A percentile compares a stretch with the other conserved stretches of the same genome.
Conservation (phyloP, 2,113 vertebrate species). For the Nibea coibor region DNA sequence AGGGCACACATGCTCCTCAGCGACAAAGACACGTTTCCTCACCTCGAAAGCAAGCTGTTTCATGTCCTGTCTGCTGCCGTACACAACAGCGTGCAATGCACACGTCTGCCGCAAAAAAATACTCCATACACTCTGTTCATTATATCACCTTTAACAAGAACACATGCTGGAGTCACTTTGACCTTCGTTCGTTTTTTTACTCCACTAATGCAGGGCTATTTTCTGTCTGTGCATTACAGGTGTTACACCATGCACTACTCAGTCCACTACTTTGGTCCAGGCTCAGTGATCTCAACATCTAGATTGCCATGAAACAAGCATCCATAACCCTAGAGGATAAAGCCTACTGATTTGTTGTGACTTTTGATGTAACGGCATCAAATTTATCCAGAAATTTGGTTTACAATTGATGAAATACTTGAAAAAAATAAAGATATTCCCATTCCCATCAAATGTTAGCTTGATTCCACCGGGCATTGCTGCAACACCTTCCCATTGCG, state of each 20-base stretch:
- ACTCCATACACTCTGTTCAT: not conserved
- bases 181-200: not conserved
- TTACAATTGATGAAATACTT: too few relatives aligned
- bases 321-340: not conserved
- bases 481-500: too few relatives aligned
- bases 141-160: not conserved
- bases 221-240: not conserved
- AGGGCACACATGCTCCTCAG: conserved; percentile 50
- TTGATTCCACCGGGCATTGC: too few relatives aligned
- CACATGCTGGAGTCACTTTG: not conserved
- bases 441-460: too few relatives aligned
- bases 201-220: not conserved
- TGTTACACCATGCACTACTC: too few relatives aligned
- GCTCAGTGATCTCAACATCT: not conserved
- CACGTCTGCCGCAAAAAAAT: conserved; percentile 19
- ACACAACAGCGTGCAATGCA: conserved; percentile 1
- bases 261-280: not conserved
- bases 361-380: not conserved
- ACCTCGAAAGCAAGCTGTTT: conserved; percentile 32
- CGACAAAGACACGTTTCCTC: conserved; percentile 56
- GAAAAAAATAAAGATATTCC: too few relatives aligned
- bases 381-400: too few relatives aligned
- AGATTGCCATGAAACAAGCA: not conserved
- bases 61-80: conserved; percentile 11
- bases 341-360: not conserved